phyloP scores from a whole-genome alignment of 2,888 invertebrate genomes.

The Ligdia adustata region DNA sequence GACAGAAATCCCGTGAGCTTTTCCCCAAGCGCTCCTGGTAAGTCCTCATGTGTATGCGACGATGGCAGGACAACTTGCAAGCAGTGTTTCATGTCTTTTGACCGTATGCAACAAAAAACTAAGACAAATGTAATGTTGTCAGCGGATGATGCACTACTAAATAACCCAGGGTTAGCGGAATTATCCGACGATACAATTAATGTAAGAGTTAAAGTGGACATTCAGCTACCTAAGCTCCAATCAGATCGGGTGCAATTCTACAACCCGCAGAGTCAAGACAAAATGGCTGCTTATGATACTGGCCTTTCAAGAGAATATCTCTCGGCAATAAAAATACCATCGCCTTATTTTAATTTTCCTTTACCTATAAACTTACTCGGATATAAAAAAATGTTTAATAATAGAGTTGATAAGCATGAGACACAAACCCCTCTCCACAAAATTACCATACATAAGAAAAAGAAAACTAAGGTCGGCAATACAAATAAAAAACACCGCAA shows the following conservation, averaged over 20 bases:
- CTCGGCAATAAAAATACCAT: constrained; percentile 54
- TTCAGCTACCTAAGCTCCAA: constrained; percentile 62
- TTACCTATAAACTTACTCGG: constrained; percentile 59
- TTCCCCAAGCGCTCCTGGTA: constrained; percentile 38
- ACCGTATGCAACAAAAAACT: constrained; percentile 28
- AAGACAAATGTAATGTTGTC: constrained; percentile 30
- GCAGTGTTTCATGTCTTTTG: constrained; percentile 53
- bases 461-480: constrained; percentile 57
- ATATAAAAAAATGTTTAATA: constrained; percentile 47
- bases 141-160: constrained; percentile 35
- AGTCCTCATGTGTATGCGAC: constrained; percentile 57
- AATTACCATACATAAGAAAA: constrained; percentile 70
- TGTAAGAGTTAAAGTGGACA: constrained; percentile 67
- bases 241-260: constrained; percentile 21
- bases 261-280: constrained; percentile 14
- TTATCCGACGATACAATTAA: constrained; percentile 51
- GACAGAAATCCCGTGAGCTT: constrained; percentile 43
- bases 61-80: constrained; percentile 56
- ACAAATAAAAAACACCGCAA: constrained; percentile 66
- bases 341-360: constrained; percentile 62
- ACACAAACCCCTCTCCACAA: constrained; percentile 53
- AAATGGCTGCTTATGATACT: constrained; percentile 41
- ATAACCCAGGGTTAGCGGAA: constrained; percentile 25
- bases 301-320: constrained; percentile 50
- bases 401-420: constrained; percentile 41